A percentile compares a stretch with the other conserved stretches of the same genome.
phyloP scores from a whole-genome alignment of 37 sponge, comb jelly and placozoan species.

The Dysidea cf. avara region DNA sequence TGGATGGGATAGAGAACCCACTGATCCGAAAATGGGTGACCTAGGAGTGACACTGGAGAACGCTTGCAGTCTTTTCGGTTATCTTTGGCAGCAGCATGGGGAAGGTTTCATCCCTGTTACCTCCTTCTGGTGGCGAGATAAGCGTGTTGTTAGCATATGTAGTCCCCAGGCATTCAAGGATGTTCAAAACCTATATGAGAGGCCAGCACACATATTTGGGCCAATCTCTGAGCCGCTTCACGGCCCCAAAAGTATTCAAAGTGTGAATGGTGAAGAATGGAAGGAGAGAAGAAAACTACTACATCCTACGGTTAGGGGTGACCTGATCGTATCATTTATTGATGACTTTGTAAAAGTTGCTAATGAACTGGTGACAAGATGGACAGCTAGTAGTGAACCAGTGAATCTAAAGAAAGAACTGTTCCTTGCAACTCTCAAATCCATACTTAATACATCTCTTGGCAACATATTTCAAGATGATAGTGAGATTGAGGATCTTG shows the following conservation, averaged over 20 bases:
- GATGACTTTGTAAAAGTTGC: slow-evolving; percentile 30
- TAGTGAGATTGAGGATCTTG: slow-evolving; percentile 32
- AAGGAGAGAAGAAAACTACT: slow-evolving; percentile 27
- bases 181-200: slow-evolving; percentile 19
- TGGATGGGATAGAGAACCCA: slow-evolving; percentile 34
- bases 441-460: slow-evolving; percentile 35
- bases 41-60: not conserved
- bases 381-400: slow-evolving; percentile 12
- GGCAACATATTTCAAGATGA: slow-evolving; percentile 45
- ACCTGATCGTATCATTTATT: slow-evolving; percentile 30
- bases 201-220: slow-evolving; percentile 16
- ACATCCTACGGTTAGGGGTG: slow-evolving; percentile 31
- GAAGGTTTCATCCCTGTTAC: slow-evolving; percentile 24
- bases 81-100: slow-evolving; percentile 10
- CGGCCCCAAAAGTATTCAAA: slow-evolving; percentile 23
- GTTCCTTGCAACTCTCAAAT: slow-evolving; percentile 14
- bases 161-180: slow-evolving; percentile 38
- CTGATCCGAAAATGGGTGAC: slow-evolving; percentile 25
- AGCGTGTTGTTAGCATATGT: slow-evolving; percentile 37
- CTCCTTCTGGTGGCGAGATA: slow-evolving; percentile 38
- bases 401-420: slow-evolving; percentile 11
- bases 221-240: slow-evolving; percentile 23
- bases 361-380: slow-evolving; percentile 4
- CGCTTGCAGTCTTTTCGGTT: slow-evolving; percentile 28
- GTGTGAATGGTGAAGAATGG: slow-evolving; percentile 38